Conservation (phyloP, 35 echinoderm and acorn worm genomes). For the Ophioderma brevispina region DNA sequence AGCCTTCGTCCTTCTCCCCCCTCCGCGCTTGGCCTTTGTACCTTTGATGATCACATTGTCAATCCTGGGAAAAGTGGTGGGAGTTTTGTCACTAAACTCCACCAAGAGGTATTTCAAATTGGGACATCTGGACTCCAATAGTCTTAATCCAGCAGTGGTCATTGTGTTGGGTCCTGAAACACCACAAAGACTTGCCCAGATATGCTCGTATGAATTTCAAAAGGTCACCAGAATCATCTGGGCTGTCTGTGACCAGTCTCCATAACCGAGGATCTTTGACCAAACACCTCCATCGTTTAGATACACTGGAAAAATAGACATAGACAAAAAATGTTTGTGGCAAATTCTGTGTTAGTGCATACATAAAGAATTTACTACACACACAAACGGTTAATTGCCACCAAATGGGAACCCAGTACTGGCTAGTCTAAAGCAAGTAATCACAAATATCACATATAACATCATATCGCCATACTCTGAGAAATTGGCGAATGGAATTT, state of each 20-base stretch:
- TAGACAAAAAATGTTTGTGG: no score
- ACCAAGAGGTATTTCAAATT: background rate
- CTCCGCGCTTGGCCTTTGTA: background rate
- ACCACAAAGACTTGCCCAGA: background rate
- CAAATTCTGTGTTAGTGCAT: no score
- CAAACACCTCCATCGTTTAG: background rate
- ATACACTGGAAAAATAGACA: slow-evolving; percentile 1
- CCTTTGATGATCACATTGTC: background rate
- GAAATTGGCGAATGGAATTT: no score
- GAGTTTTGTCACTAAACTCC: background rate
- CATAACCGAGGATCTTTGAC: slow-evolving; percentile 3
- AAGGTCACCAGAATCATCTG: background rate
- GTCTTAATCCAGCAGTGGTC: background rate
- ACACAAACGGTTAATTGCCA: no score
- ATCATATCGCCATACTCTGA: no score
- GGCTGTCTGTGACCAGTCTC: background rate
- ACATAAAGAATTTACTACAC: no score
- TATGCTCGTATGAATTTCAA: background rate
- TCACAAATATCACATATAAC: no score
- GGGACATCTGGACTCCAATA: background rate
- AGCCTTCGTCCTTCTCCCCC: background rate
- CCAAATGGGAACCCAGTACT: no score
- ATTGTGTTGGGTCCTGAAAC: background rate
- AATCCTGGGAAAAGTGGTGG: background rate
- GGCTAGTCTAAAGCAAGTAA: no score